Conservation (phyloP, 2,113 vertebrate species). For the Odocoileus hemionus region DNA sequence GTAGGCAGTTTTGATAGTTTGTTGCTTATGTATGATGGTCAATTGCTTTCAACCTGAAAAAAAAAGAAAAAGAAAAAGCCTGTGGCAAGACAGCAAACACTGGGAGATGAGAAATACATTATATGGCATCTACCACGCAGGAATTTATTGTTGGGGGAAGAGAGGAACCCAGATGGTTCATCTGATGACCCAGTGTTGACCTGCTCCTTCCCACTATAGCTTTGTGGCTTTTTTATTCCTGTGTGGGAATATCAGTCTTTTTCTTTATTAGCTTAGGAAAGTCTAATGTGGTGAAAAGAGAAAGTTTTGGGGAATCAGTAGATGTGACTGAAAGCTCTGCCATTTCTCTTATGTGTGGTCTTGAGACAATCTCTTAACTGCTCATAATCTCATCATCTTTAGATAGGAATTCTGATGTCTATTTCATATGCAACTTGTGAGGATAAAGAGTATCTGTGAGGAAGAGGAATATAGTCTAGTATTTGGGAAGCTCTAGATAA, state of each 20-base stretch:
- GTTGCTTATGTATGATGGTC: slow-evolving; percentile 19
- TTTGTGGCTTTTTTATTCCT: neutral
- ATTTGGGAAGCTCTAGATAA: neutral
- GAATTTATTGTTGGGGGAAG: neutral
- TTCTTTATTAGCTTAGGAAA: neutral
- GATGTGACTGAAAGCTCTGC: neutral
- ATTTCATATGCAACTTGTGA: neutral
- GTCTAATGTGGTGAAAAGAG: neutral
- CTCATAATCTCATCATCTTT: neutral
- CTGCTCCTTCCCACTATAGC: neutral
- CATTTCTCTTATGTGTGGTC: neutral
- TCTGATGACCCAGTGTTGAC: neutral
- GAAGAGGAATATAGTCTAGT: neutral
- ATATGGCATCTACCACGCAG: neutral
- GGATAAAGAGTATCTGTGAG: neutral
- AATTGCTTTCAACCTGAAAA: neutral
- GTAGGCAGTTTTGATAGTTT: slow-evolving; percentile 41
- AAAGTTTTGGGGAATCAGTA: neutral
- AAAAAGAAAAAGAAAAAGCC: neutral
- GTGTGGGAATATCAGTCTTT: neutral
- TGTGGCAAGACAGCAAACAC: neutral
- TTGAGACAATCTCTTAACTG: neutral
- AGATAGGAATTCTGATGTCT: neutral
- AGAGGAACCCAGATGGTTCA: neutral
- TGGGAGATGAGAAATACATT: neutral